These are phyloP conservation scores for Dinoponera quadriceps DNA, from an alignment of 1,140 invertebrate species.

Conservation along the genomic window DNA sequence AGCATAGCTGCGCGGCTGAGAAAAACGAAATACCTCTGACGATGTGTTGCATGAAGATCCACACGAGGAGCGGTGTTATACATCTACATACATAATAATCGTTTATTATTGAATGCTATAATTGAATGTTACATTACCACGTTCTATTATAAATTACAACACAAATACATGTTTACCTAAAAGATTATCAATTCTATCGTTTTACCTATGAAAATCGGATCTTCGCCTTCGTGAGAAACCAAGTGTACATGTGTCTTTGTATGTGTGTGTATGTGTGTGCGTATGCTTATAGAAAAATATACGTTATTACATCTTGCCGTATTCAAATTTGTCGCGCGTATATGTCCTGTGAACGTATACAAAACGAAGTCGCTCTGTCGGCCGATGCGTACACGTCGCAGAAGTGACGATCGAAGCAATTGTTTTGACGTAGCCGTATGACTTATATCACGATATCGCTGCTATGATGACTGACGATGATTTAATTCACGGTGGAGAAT, in stretches of 20 bases:
- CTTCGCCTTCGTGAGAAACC: constrained; percentile 70
- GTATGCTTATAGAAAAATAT: constrained; percentile 80
- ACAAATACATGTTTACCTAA: constrained; percentile 70
- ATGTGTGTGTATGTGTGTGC: too few species aligned
- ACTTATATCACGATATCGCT: constrained; percentile 49
- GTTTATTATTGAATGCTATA: constrained; percentile 47
- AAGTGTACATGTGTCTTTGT: too few species aligned
- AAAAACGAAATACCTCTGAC: neutral
- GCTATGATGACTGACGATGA: constrained; percentile 13
- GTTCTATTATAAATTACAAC: constrained; percentile 79
- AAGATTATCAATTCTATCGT: constrained; percentile 54
- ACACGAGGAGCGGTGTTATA: constrained; percentile 8
- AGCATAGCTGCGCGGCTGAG: neutral
- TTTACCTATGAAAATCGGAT: constrained; percentile 64
- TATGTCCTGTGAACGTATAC: constrained; percentile 37
- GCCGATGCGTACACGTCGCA: neutral
- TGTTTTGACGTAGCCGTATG: constrained; percentile 39
- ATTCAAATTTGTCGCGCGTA: constrained; percentile 55
- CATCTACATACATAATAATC: constrained; percentile 21
- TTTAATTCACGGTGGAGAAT: constrained; percentile 56
- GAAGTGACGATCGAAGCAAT: constrained; percentile 34
- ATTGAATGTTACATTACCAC: constrained; percentile 75
- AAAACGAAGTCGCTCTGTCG: constrained; percentile 47
- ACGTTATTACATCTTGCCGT: constrained; percentile 72
- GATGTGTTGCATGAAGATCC: constrained; percentile 37